Evolutionary conservation across 2,113 vertebrate genomes (phyloP).

Genomic region (Aspiorhynchus laticeps): DNA sequence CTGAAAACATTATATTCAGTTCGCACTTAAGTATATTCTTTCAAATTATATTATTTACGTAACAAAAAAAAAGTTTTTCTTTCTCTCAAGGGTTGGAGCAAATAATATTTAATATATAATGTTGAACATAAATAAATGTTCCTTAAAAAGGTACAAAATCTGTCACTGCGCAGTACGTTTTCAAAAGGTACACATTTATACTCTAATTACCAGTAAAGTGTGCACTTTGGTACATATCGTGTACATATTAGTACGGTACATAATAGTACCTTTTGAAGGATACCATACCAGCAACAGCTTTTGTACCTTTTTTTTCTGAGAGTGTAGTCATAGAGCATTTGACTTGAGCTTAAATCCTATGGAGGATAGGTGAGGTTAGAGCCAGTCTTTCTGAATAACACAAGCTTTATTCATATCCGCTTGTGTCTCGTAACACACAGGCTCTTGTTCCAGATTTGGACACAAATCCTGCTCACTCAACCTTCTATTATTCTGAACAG

Average conservation of each 20-base stretch:
- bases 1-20: too few species aligned
- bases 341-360: background rate
- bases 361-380: conserved; percentile 26
- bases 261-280: background rate
- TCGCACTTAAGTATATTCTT: too few species aligned
- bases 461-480: conserved; percentile 45
- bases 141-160: background rate
- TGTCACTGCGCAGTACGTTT: background rate
- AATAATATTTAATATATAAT: background rate
- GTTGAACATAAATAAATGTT: background rate
- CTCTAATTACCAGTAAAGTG: background rate
- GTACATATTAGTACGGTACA: background rate
- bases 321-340: conserved; percentile 5
- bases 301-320: background rate
- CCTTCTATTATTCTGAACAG: conserved; percentile 47
- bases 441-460: conserved; percentile 23
- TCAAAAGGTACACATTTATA: background rate
- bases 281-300: background rate
- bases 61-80: background rate
- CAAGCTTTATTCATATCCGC: conserved; percentile 46
- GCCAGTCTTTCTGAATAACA: conserved; percentile 29
- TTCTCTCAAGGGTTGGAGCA: background rate
- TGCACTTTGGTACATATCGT: background rate
- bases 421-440: conserved; percentile 30
- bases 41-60: background rate